Percentiles rank a stretch among this genome's conserved stretches.
phyloP scores from a whole-genome alignment of 2,797 vertebrate genomes.

The Oryzias dopingdopingensis region DNA sequence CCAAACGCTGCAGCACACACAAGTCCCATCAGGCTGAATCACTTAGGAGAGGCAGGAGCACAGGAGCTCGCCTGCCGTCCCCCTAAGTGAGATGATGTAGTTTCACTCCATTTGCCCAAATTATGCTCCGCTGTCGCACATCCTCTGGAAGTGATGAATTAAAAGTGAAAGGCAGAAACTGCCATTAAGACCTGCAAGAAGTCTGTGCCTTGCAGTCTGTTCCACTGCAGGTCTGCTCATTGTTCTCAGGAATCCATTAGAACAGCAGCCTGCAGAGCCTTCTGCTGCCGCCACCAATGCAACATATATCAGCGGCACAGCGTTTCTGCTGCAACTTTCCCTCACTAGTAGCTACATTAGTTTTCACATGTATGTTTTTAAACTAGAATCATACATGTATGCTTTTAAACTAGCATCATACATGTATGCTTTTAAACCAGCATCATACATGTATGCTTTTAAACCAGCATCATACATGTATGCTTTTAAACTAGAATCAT shows the following conservation, averaged over 20 bases:
- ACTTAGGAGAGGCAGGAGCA: slow-evolving; percentile 52
- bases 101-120: slow-evolving; percentile 69
- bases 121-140: slow-evolving; percentile 46
- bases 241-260: slow-evolving; percentile 59
- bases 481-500: too few species aligned
- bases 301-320: slow-evolving; percentile 42
- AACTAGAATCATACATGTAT: too few species aligned
- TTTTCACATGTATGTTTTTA: too few species aligned
- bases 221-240: slow-evolving; percentile 52
- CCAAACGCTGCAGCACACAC: slow-evolving; percentile 27
- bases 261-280: slow-evolving; percentile 46
- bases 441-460: too few species aligned
- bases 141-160: slow-evolving; percentile 63
- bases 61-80: slow-evolving; percentile 28
- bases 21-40: slow-evolving; percentile 53
- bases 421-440: too few species aligned
- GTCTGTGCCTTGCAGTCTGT: slow-evolving; percentile 46
- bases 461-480: too few species aligned
- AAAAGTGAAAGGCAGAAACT: slow-evolving; percentile 60
- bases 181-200: slow-evolving; percentile 44
- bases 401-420: too few species aligned
- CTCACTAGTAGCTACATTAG: slow-evolving; percentile 12
- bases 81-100: slow-evolving; percentile 60
- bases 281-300: slow-evolving; percentile 44
- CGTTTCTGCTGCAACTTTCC: background rate